These are phyloP conservation scores for Latheticus oryzae DNA, from an alignment of 2,888 invertebrate species.

Conservation along the genomic window DNA sequence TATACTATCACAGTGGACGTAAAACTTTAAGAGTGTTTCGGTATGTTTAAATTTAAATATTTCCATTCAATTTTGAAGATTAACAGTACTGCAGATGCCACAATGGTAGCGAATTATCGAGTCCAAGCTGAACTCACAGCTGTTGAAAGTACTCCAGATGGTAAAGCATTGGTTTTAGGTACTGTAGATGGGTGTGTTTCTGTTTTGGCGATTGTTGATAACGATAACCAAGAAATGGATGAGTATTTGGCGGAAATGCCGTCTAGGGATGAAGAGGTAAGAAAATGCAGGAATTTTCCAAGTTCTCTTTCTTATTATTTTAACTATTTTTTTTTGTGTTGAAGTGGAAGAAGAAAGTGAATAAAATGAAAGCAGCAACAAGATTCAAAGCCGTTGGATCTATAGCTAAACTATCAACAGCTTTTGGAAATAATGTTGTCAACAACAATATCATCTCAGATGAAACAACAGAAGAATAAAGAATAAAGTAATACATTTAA, in stretches of 20 bases:
- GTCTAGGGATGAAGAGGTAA: conserved; percentile 76
- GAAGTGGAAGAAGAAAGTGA: conserved; percentile 79
- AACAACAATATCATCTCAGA: conserved; percentile 20
- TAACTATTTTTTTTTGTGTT: conserved; percentile 56
- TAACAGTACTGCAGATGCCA: conserved; percentile 84
- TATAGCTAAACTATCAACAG: conserved; percentile 69
- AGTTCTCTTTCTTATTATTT: conserved; percentile 34
- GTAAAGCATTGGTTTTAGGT: conserved; percentile 85
- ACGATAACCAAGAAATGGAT: conserved; percentile 73
- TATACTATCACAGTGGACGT: conserved; percentile 96
- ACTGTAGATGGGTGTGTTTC: conserved; percentile 95
- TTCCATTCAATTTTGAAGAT: not conserved
- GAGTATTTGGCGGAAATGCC: conserved; percentile 75
- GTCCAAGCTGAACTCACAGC: conserved; percentile 91
- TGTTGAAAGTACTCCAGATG: conserved; percentile 86
- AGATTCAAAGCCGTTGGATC: conserved; percentile 77
- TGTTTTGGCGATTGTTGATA: conserved; percentile 82
- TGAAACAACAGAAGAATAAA: conserved; percentile 4
- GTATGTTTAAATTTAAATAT: conserved; percentile 60
- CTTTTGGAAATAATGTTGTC: conserved; percentile 52
- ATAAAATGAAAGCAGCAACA: conserved; percentile 73
- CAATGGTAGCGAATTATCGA: conserved; percentile 92
- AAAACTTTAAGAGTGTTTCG: conserved; percentile 94
- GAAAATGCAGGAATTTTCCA: conserved; percentile 32
- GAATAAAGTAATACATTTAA: conserved; percentile 4